Conservation (phyloP, 2,113 vertebrate species). For the Anarrhichthys ocellatus region DNA sequence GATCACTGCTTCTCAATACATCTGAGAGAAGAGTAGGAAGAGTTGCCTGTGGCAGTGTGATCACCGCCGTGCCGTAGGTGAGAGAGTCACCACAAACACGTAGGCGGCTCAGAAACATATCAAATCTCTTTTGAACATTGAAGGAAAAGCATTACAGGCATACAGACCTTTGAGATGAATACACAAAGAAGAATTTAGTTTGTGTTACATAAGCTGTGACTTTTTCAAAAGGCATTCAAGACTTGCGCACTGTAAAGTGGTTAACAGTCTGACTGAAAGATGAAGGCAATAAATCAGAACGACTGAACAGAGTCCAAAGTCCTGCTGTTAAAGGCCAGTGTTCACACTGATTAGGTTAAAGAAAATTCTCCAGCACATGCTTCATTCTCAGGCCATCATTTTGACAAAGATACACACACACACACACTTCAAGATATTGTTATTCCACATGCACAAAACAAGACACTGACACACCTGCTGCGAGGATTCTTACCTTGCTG, state of each 20-base stretch:
- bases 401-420: background rate
- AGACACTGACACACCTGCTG: background rate
- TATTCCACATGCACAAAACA: background rate
- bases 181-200: background rate
- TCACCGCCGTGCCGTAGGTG: background rate
- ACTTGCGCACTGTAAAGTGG: background rate
- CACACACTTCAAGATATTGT: background rate
- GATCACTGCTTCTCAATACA: background rate
- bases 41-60: background rate
- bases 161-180: background rate
- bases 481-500: conserved; percentile 68
- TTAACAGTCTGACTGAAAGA: background rate
- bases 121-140: background rate
- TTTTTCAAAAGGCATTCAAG: background rate
- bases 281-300: conserved; percentile 36
- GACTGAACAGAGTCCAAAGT: conserved; percentile 64
- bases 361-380: conserved; percentile 20
- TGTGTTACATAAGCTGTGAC: background rate
- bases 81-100: background rate
- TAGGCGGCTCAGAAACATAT: background rate
- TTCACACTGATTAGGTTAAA: conserved; percentile 41
- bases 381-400: conserved; percentile 24
- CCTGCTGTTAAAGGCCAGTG: conserved; percentile 57
- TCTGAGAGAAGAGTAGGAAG: background rate
- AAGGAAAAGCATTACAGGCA: background rate